A percentile compares a stretch with the other conserved stretches of the same genome.
Evolutionary conservation across 2,888 invertebrate genomes (phyloP).

Genomic region (Philonicus albiceps): DNA sequence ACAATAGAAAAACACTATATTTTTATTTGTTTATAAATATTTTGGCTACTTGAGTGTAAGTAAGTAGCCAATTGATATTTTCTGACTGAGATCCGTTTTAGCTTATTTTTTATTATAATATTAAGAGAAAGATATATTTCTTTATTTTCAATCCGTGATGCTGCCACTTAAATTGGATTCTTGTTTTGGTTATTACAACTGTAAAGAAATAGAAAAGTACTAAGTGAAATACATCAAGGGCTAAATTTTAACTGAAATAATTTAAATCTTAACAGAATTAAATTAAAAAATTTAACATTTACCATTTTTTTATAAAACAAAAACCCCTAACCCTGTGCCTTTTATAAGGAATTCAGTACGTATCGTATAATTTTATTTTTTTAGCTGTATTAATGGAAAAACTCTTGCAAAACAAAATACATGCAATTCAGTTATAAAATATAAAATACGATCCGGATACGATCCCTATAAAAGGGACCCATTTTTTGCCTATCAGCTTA

Average conservation of each 20-base stretch:
- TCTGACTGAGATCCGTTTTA: constrained; percentile 5
- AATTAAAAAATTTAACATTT: neutral
- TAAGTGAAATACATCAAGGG: neutral
- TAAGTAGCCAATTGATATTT: constrained; percentile 17
- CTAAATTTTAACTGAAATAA: neutral
- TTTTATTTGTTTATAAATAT: neutral
- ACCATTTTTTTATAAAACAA: neutral
- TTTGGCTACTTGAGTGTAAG: neutral
- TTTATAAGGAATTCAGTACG: neutral
- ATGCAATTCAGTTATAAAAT: neutral
- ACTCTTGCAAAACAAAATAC: neutral
- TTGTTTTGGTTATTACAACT: neutral
- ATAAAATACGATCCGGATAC: neutral
- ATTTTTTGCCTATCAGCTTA: neutral
- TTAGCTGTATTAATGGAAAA: neutral
- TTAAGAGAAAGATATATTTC: neutral
- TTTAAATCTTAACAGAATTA: neutral
- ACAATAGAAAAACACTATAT: neutral
- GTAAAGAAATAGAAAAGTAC: constrained; percentile 21
- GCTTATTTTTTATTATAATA: neutral
- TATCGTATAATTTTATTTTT: neutral
- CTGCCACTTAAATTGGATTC: neutral
- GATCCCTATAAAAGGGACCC: neutral
- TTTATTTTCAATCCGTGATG: constrained; percentile 7
- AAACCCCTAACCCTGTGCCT: neutral